A percentile compares a stretch with the other conserved stretches of the same genome.
These are phyloP conservation scores for Barnardius zonarius DNA, from an alignment of 2,113 vertebrate genomes.

Conservation along the genomic window DNA sequence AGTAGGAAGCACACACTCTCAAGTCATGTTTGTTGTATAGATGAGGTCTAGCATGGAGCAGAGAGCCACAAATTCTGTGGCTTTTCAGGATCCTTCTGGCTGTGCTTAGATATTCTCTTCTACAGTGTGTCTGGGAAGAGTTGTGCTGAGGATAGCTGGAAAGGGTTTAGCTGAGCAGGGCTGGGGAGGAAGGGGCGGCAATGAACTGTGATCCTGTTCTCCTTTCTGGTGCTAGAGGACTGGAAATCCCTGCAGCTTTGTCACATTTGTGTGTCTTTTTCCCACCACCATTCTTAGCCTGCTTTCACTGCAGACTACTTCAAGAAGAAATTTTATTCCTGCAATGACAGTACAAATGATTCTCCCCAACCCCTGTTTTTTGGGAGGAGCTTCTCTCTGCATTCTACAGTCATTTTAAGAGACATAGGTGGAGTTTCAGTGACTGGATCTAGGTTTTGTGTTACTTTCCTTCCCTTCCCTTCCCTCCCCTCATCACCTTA, in stretches of 20 bases:
- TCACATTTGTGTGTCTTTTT: neutral
- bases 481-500: neutral
- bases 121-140: rapidly evolving
- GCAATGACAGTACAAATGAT: neutral
- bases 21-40: neutral
- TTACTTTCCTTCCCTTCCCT: neutral
- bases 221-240: neutral
- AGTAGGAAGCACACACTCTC: neutral
- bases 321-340: neutral
- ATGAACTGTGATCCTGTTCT: neutral
- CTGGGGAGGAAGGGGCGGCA: neutral
- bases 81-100: neutral
- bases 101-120: neutral
- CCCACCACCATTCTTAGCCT: neutral
- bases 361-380: rapidly evolving
- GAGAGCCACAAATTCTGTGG: neutral
- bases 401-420: neutral
- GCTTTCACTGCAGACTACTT: neutral
- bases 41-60: neutral
- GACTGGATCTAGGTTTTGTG: neutral
- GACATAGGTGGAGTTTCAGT: neutral
- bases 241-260: neutral
- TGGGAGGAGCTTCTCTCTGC: neutral
- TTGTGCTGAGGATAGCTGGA: neutral
- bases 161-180: neutral